Evolutionary conservation across 1,140 invertebrate genomes (phyloP).

Genomic region (Ctenoplectra terminalis): DNA sequence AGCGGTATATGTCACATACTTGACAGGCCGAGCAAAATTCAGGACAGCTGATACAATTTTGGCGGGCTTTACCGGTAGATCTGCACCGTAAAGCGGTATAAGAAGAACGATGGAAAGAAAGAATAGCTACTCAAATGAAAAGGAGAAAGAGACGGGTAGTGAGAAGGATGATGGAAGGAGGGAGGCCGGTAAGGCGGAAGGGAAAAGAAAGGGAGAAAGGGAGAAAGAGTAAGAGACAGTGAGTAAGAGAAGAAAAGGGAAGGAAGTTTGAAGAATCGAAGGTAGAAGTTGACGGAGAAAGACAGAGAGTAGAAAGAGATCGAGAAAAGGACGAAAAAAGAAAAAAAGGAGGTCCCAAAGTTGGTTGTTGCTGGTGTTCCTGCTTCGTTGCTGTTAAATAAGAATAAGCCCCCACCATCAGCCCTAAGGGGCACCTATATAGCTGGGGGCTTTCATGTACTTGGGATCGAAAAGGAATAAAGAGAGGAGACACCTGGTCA

Average conservation of each 20-base stretch:
- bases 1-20: slow-evolving; percentile 43
- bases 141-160: slow-evolving; percentile 29
- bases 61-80: slow-evolving; percentile 72
- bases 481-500: slow-evolving; percentile 78
- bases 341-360: slow-evolving; percentile 54
- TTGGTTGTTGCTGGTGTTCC: slow-evolving; percentile 64
- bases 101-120: slow-evolving; percentile 40
- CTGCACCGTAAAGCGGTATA: slow-evolving; percentile 48
- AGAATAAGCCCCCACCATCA: slow-evolving; percentile 76
- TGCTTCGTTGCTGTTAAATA: slow-evolving; percentile 78
- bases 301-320: slow-evolving; percentile 32
- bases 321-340: slow-evolving; percentile 48
- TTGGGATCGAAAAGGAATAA: slow-evolving; percentile 80
- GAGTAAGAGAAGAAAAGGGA: slow-evolving; percentile 27
- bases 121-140: slow-evolving; percentile 22
- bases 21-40: slow-evolving; percentile 69
- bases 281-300: slow-evolving; percentile 15
- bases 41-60: slow-evolving; percentile 82
- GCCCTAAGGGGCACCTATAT: slow-evolving; percentile 67
- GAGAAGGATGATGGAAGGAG: slow-evolving; percentile 14
- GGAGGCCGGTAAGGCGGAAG: background rate
- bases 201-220: background rate
- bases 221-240: background rate
- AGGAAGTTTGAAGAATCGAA: slow-evolving; percentile 28
- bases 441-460: slow-evolving; percentile 66